Percentiles rank a stretch among this genome's conserved stretches.
Conservation (phyloP, 1,140 invertebrate genomes). For the Aphidius ervi region DNA sequence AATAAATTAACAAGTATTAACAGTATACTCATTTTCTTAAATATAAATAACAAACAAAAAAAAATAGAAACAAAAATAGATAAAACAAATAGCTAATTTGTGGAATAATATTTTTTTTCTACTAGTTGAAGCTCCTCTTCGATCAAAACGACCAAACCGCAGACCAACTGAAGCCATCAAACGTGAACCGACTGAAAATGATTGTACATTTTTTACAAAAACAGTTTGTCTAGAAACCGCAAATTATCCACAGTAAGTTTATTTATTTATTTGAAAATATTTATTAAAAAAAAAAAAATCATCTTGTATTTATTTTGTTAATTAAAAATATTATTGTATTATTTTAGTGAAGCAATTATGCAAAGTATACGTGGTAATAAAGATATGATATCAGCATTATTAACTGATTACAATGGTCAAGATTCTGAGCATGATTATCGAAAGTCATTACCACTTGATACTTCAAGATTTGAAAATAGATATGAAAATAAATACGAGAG, state of each 20-base stretch:
- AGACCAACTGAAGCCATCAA: conserved; percentile 38
- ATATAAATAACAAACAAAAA: too few relatives aligned
- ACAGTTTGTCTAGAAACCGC: conserved; percentile 69
- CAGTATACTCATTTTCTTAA: not conserved
- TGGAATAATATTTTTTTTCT: not conserved
- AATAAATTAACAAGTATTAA: not conserved
- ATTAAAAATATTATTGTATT: conserved; percentile 1
- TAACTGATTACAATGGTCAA: conserved; percentile 60
- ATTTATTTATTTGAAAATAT: not conserved
- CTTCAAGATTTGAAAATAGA: conserved; percentile 29
- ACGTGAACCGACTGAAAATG: conserved; percentile 37
- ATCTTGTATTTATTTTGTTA: not conserved
- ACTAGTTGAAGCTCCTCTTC: conserved; percentile 14
- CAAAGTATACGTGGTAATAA: conserved; percentile 68
- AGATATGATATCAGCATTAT: conserved; percentile 63
- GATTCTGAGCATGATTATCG: conserved; percentile 30
- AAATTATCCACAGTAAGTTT: conserved; percentile 74
- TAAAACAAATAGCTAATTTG: too few relatives aligned
- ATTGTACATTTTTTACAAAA: conserved; percentile 71
- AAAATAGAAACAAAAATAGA: too few relatives aligned
- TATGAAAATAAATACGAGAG: conserved; percentile 44
- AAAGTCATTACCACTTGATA: conserved; percentile 28
- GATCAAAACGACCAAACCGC: conserved; percentile 29
- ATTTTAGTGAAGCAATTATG: conserved; percentile 70
- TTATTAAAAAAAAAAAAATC: not conserved